Percentiles rank a stretch among this genome's conserved stretches.
Evolutionary conservation across 1,140 invertebrate species (phyloP).

Genomic region (Hylyphantes graminicola): DNA sequence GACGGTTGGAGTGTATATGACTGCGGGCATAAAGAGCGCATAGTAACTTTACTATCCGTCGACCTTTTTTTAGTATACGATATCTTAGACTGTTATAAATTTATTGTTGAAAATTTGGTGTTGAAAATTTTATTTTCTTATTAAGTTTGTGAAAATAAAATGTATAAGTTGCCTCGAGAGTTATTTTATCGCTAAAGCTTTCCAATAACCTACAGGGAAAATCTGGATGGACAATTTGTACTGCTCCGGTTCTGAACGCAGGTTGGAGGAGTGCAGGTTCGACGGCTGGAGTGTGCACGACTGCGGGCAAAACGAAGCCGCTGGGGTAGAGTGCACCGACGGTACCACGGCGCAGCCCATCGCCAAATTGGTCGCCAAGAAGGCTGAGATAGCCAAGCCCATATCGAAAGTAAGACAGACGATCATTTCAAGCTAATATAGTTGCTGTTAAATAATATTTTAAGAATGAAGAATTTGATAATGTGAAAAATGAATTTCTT

Average conservation of each 20-base stretch:
- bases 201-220: slow-evolving; percentile 72
- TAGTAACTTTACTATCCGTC: too few relatives aligned
- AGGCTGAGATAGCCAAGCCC: background rate
- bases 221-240: slow-evolving; percentile 92
- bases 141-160: too few relatives aligned
- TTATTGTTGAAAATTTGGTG: too few relatives aligned
- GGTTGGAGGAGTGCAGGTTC: slow-evolving; percentile 79
- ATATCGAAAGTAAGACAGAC: slow-evolving; percentile 32
- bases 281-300: slow-evolving; percentile 86
- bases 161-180: too few relatives aligned
- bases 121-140: too few relatives aligned
- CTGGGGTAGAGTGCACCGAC: slow-evolving; percentile 60
- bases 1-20: slow-evolving; percentile 87
- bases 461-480: background rate
- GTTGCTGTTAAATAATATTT: background rate
- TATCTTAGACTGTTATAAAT: too few relatives aligned
- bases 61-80: too few relatives aligned
- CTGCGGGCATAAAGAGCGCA: too few relatives aligned
- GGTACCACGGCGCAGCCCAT: background rate
- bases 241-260: slow-evolving; percentile 83
- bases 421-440: background rate
- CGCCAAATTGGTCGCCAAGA: slow-evolving; percentile 14
- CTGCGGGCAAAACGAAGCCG: slow-evolving; percentile 71
- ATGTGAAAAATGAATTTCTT: background rate
- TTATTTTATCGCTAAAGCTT: too few relatives aligned